Evolutionary conservation across 2,113 vertebrate species (phyloP).

Genomic region (Rhipidura dahli): DNA sequence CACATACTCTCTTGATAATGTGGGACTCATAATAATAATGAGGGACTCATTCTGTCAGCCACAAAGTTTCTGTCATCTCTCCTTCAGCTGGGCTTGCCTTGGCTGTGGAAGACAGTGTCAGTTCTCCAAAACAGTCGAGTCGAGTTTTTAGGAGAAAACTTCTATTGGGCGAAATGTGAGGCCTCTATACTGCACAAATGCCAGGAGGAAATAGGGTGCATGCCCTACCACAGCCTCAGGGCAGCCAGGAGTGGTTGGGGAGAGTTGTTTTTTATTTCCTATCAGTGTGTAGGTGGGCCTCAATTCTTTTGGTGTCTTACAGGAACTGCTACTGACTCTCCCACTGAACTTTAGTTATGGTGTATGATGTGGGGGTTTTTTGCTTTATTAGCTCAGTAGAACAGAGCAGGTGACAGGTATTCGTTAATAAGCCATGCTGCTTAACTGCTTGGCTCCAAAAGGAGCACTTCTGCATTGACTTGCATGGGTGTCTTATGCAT

Average conservation of each 20-base stretch:
- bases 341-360: not conserved
- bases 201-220: not conserved
- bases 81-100: not conserved
- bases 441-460: not conserved
- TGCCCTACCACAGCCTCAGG: not conserved
- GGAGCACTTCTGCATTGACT: accelerated
- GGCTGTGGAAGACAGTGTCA: not conserved
- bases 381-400: not conserved
- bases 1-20: not conserved
- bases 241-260: not conserved
- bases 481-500: accelerated
- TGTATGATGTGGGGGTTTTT: not conserved
- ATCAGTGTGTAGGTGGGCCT: not conserved
- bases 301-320: not conserved
- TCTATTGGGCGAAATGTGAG: not conserved
- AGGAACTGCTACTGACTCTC: not conserved
- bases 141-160: not conserved
- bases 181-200: accelerated
- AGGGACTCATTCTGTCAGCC: not conserved
- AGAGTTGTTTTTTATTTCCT: not conserved
- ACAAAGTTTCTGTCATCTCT: not conserved
- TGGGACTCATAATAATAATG: too few relatives aligned
- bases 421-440: not conserved
- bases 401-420: not conserved
- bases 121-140: accelerated